Conservation (phyloP, 2,113 vertebrate genomes). For the Raphicerus campestris region DNA sequence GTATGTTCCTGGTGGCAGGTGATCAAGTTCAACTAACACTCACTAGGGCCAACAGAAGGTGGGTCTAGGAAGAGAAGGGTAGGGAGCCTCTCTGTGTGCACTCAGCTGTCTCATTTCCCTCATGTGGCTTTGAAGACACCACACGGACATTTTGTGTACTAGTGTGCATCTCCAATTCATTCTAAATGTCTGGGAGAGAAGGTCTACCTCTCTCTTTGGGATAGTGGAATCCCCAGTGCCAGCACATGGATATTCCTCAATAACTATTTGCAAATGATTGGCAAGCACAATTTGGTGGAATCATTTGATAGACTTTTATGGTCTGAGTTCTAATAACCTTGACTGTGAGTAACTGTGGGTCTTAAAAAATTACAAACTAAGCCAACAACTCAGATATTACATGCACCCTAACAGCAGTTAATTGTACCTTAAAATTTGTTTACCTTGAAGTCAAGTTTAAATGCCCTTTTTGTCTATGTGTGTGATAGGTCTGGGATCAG, state of each 20-base stretch:
- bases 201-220: background rate
- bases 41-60: background rate
- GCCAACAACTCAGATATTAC: background rate
- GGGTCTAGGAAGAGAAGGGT: background rate
- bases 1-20: background rate
- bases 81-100: background rate
- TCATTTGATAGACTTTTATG: background rate
- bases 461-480: background rate
- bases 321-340: background rate
- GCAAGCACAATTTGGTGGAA: background rate
- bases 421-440: background rate
- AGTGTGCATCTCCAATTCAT: background rate
- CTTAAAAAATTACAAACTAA: background rate
- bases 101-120: background rate
- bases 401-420: background rate
- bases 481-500: background rate
- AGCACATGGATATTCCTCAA: background rate
- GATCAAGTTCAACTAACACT: background rate
- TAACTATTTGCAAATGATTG: background rate
- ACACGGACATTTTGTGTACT: background rate
- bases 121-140: background rate
- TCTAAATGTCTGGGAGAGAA: background rate
- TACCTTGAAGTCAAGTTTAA: constrained; percentile 9
- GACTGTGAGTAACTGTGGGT: background rate
- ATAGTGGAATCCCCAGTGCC: background rate